Evolutionary conservation across 1,140 invertebrate species (phyloP), one percentile per base, ranked within the genome.

Genomic region (Formica selysi): DNA sequence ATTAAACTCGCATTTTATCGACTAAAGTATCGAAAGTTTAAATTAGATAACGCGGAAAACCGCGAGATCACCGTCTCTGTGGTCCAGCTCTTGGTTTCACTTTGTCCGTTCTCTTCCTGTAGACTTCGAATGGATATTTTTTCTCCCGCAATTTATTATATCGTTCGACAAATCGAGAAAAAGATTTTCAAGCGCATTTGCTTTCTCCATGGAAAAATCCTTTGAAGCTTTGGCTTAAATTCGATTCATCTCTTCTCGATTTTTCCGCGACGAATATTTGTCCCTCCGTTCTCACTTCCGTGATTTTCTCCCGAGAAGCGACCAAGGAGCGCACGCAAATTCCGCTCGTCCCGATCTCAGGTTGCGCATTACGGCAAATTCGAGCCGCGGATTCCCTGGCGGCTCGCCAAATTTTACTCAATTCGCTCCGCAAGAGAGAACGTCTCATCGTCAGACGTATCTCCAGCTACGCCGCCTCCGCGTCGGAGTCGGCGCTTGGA

Each of bases 11-110:
- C 13, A 13, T 51, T 16, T 51, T 57, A 38, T 54, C 62, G 44
- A 51, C 29, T 16, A 3, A 6, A 51, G 41, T 80, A 70, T 48
- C 29, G 62, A 80, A 68, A 54, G 29, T 44, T 36, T 48, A 36
- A 59, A 86, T 80, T 79, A 86, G 84, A 86, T 86, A 86, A 80
- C 84, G 51, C 76, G 76, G 76, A 54, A 71, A 86, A 73, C 57
- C 54, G 65, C 76, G 41, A 51, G 70, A 38, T 38, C 44, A n/a
- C 11, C 22, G 26, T 32, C n/a, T 36, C 16, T n/a, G 22, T 36
- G 48, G 44, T 76, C 16, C 36, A 13, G 38, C 19, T 41, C 13
- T 48, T 38, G 67, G 13, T 76, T 32, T 57, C 16, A 11, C 11
- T 44, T 22, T 51, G 2, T 26, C 16, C 36, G n/a, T 13, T 59